phyloP scores from a whole-genome alignment of 37 sponge, comb jelly and placozoan species.

The Amphimedon queenslandica region DNA sequence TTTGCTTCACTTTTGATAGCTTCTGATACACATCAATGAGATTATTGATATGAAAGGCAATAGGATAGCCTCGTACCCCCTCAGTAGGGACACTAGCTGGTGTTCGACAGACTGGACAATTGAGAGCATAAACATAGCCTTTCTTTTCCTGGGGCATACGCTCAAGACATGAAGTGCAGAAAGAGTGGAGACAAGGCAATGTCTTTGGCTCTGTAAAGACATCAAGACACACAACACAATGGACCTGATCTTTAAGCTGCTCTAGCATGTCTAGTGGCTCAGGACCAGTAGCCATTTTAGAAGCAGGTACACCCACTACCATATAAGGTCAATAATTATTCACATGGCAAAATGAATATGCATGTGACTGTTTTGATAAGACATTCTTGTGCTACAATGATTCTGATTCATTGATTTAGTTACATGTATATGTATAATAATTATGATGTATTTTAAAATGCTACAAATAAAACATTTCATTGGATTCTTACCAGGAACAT shows the following conservation, averaged over 20 bases:
- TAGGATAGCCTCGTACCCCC: neutral
- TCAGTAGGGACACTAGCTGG: neutral
- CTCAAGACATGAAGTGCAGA: neutral
- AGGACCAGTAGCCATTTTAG: neutral
- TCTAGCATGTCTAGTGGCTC: neutral
- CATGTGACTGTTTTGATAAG: too few relatives aligned
- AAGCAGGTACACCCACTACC: too few relatives aligned
- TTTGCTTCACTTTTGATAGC: neutral
- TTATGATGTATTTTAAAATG: too few relatives aligned
- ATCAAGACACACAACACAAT: conserved; percentile 1
- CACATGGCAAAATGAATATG: too few relatives aligned
- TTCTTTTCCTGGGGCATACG: neutral
- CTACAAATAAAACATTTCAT: too few relatives aligned
- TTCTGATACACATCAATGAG: neutral
- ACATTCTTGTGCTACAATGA: too few relatives aligned
- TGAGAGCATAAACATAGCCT: neutral
- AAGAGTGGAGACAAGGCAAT: conserved; percentile 3
- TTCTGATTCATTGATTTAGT: too few relatives aligned
- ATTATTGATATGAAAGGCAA: conserved; percentile 4
- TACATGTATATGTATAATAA: too few relatives aligned
- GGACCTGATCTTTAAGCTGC: neutral
- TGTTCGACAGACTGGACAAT: neutral
- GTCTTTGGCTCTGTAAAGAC: neutral
- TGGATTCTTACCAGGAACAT: too few relatives aligned
- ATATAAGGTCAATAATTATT: too few relatives aligned